Conservation (phyloP, 2,797 vertebrate genomes). For the Sebastes itinus region DNA sequence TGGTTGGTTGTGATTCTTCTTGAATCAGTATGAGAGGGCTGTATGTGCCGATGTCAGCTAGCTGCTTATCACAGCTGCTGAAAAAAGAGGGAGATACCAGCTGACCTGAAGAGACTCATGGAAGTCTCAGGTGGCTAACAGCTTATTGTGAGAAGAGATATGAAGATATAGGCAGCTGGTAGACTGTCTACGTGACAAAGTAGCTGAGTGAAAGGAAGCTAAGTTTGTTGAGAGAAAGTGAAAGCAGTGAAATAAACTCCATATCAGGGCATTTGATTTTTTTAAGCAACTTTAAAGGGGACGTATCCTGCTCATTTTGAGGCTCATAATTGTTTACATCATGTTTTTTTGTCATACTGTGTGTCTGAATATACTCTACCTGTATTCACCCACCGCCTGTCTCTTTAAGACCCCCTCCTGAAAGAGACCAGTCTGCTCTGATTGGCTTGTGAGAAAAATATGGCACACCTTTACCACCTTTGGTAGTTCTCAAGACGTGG, state of each 20-base stretch:
- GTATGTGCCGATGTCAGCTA: background rate
- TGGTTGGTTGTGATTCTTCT: conserved; percentile 2
- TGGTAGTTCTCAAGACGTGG: too few relatives aligned
- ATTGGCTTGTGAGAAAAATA: too few relatives aligned
- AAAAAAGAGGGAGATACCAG: background rate
- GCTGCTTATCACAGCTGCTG: background rate
- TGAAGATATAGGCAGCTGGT: background rate
- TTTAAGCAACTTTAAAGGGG: too few relatives aligned
- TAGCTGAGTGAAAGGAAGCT: background rate
- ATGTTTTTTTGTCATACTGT: too few relatives aligned
- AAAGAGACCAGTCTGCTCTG: too few relatives aligned
- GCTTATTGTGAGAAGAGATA: background rate
- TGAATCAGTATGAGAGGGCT: background rate
- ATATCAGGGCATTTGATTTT: background rate
- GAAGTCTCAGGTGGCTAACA: background rate
- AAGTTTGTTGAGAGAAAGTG: background rate
- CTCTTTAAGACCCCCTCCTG: too few relatives aligned
- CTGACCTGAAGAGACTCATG: background rate
- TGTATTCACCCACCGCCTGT: too few relatives aligned
- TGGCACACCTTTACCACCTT: too few relatives aligned
- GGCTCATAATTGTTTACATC: too few relatives aligned
- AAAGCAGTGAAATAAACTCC: background rate
- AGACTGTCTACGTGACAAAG: background rate
- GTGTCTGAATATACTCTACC: too few relatives aligned
- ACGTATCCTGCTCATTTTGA: too few relatives aligned